Conservation (phyloP, 2,797 vertebrate species). For the Sebastes baramenuke region DNA sequence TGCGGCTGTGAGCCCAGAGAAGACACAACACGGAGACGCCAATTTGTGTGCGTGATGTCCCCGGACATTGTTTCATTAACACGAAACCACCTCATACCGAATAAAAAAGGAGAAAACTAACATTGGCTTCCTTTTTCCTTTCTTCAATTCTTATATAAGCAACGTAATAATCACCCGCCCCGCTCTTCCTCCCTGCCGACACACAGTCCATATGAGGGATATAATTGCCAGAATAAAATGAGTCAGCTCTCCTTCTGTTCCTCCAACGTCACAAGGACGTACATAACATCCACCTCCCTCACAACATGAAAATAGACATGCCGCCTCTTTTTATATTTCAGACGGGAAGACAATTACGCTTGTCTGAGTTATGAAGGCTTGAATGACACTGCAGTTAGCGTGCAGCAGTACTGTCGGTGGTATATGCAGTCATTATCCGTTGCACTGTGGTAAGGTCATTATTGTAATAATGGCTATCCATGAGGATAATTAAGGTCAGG, state of each 20-base stretch:
- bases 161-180: slow-evolving; percentile 28
- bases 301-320: slow-evolving; percentile 72
- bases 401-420: neutral
- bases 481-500: slow-evolving; percentile 18
- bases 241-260: slow-evolving; percentile 77
- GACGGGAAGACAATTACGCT: slow-evolving; percentile 44
- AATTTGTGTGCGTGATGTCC: neutral
- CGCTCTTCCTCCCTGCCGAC: slow-evolving; percentile 40
- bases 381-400: neutral
- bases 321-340: slow-evolving; percentile 40
- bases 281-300: slow-evolving; percentile 68
- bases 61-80: neutral
- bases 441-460: neutral
- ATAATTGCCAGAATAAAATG: slow-evolving; percentile 71
- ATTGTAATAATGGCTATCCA: neutral
- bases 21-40: slow-evolving; percentile 31
- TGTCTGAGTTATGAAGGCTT: slow-evolving; percentile 7
- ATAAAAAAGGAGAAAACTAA: slow-evolving; percentile 22
- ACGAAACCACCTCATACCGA: neutral
- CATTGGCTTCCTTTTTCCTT: slow-evolving; percentile 11
- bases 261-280: slow-evolving; percentile 70
- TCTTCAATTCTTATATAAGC: slow-evolving; percentile 47
- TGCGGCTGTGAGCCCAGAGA: slow-evolving; percentile 33
- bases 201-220: slow-evolving; percentile 72
- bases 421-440: neutral